A percentile compares a stretch with the other conserved stretches of the same genome.
phyloP scores from a whole-genome alignment of 2,888 invertebrate species.

The Heliconius aoede region DNA sequence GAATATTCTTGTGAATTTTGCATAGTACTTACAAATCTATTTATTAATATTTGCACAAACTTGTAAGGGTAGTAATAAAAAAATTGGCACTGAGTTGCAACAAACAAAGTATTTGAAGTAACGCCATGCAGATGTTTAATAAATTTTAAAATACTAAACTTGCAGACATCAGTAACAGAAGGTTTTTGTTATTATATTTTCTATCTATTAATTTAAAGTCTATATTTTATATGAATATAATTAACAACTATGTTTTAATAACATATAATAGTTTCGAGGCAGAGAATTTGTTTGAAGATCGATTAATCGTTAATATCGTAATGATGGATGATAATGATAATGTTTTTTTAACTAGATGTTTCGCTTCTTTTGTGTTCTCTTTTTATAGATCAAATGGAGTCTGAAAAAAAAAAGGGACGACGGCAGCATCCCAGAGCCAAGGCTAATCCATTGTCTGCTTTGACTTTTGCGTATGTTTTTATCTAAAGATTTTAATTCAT shows the following conservation, averaged over 20 bases:
- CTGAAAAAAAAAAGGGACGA: constrained; percentile 79
- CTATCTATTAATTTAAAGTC: neutral
- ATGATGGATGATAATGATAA: neutral
- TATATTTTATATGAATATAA: neutral
- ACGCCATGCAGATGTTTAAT: constrained; percentile 38
- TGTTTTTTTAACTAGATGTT: neutral
- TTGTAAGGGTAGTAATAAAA: constrained; percentile 44
- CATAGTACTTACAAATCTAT: constrained; percentile 1
- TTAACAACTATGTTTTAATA: neutral
- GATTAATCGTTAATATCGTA: neutral
- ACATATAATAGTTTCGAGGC: neutral
- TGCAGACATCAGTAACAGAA: neutral
- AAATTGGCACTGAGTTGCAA: constrained; percentile 42
- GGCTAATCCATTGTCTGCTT: constrained; percentile 86
- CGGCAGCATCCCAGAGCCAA: constrained; percentile 86
- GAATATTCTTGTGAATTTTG: neutral
- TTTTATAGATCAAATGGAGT: constrained; percentile 72
- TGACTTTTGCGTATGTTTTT: constrained; percentile 86
- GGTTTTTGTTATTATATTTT: constrained; percentile 11
- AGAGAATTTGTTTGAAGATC: neutral
- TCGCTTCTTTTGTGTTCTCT: neutral
- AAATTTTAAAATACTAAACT: constrained; percentile 26
- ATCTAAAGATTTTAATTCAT: neutral
- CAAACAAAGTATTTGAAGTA: constrained; percentile 37
- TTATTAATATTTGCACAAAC: constrained; percentile 20